These are phyloP conservation scores for Amniataba percoides DNA, from an alignment of 2,797 vertebrate genomes.

Conservation along the genomic window DNA sequence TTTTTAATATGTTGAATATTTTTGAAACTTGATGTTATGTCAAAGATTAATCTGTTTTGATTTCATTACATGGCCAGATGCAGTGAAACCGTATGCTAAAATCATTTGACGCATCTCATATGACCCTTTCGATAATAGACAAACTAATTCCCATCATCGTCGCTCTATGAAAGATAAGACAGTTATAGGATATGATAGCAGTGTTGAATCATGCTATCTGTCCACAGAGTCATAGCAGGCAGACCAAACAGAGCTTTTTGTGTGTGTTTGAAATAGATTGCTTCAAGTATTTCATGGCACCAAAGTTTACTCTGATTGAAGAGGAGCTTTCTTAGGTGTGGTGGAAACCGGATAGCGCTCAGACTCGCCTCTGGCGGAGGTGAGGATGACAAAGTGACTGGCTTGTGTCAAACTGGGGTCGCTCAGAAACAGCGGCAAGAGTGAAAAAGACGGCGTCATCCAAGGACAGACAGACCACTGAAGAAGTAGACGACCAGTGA, in stretches of 20 bases:
- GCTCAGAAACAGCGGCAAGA: conserved; percentile 14
- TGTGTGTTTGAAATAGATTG: conserved; percentile 16
- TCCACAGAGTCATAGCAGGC: conserved; percentile 2
- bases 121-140: conserved; percentile 24
- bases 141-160: conserved; percentile 20
- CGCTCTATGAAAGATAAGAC: conserved; percentile 29
- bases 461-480: conserved; percentile 31
- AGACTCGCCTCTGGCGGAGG: conserved; percentile 14
- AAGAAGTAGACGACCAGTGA: conserved; percentile 21
- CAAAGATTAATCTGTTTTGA: conserved; percentile 12
- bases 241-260: not conserved
- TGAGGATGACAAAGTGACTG: conserved; percentile 25
- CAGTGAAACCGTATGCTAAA: conserved; percentile 1
- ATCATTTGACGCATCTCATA: conserved; percentile 15
- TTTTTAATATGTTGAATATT: conserved; percentile 20
- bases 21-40: conserved; percentile 2
- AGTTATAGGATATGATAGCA: conserved; percentile 15
- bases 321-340: not conserved
- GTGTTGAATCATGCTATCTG: conserved; percentile 17
- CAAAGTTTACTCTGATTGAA: conserved; percentile 10
- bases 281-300: conserved; percentile 7
- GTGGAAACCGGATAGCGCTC: conserved; percentile 16
- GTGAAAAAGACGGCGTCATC: conserved; percentile 31
- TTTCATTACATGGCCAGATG: conserved; percentile 1
- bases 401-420: conserved; percentile 34